A percentile compares a stretch with the other conserved stretches of the same genome.
These are phyloP conservation scores for Lycia hirtaria DNA, from an alignment of 2,888 invertebrate genomes.

Conservation along the genomic window DNA sequence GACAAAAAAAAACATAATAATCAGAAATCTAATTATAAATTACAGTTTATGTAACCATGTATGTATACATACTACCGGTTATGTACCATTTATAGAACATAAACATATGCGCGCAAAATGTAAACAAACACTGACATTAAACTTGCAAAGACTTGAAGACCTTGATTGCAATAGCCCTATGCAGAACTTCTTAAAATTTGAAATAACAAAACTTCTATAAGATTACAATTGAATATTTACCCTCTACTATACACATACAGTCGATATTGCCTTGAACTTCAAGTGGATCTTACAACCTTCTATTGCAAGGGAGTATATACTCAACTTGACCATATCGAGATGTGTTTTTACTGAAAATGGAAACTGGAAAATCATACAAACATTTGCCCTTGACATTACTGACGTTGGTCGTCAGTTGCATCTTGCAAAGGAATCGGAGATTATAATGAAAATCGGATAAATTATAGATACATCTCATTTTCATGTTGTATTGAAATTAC, in stretches of 20 bases:
- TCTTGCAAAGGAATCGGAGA: conserved; percentile 18
- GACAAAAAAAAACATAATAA: not conserved
- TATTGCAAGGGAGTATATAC: conserved; percentile 37
- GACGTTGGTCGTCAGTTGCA: conserved; percentile 33
- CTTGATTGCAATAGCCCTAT: conserved; percentile 73
- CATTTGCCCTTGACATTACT: conserved; percentile 76
- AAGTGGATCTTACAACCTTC: conserved; percentile 37
- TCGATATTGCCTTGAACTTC: conserved; percentile 26
- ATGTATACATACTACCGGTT: not conserved
- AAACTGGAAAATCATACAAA: conserved; percentile 76
- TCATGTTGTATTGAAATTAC: not conserved
- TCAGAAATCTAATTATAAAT: not conserved
- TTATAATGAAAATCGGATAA: conserved; percentile 11
- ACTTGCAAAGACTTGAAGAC: conserved; percentile 72
- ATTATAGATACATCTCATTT: not conserved
- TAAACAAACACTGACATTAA: conserved; percentile 81
- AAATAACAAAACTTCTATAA: conserved; percentile 45
- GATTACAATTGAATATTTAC: conserved; percentile 41
- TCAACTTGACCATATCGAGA: conserved; percentile 59
- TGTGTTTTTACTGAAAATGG: conserved; percentile 83
- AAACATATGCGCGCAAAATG: conserved; percentile 47
- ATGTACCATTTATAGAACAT: not conserved
- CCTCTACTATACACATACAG: conserved; percentile 22
- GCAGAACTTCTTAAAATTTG: conserved; percentile 36
- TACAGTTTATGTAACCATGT: not conserved